phyloP scores from a whole-genome alignment of 1,140 invertebrate genomes.

The Listronotus oregonensis region DNA sequence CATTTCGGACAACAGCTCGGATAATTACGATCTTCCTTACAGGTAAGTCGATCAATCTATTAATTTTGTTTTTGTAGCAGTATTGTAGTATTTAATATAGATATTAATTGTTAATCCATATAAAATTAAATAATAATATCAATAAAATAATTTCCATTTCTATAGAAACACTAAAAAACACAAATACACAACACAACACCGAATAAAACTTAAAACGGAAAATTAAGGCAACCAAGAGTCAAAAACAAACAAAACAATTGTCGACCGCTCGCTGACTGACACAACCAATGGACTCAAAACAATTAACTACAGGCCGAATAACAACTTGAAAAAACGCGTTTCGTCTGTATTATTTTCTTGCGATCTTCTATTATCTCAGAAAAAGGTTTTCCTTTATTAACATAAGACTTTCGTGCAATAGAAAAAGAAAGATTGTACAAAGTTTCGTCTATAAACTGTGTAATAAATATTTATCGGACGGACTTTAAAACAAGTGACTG shows the following conservation, averaged over 20 bases:
- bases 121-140: too few species aligned
- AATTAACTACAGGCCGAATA: slow-evolving; percentile 11
- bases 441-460: neutral
- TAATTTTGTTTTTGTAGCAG: too few species aligned
- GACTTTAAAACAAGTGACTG: neutral
- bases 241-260: neutral
- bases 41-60: too few species aligned
- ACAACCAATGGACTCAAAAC: slow-evolving; percentile 10
- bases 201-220: neutral
- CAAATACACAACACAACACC: neutral
- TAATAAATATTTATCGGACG: neutral
- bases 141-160: too few species aligned
- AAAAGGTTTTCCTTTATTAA: neutral
- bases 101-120: too few species aligned
- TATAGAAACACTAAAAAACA: too few species aligned
- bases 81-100: too few species aligned
- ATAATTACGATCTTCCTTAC: too few species aligned
- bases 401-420: neutral
- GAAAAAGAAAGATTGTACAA: neutral
- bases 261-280: neutral
- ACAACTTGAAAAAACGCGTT: neutral
- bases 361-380: neutral
- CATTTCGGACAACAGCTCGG: too few species aligned
- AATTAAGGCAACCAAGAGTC: neutral
- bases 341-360: slow-evolving; percentile 16